phyloP scores from a whole-genome alignment of 2,797 vertebrate genomes.

The Acomys russatus region DNA sequence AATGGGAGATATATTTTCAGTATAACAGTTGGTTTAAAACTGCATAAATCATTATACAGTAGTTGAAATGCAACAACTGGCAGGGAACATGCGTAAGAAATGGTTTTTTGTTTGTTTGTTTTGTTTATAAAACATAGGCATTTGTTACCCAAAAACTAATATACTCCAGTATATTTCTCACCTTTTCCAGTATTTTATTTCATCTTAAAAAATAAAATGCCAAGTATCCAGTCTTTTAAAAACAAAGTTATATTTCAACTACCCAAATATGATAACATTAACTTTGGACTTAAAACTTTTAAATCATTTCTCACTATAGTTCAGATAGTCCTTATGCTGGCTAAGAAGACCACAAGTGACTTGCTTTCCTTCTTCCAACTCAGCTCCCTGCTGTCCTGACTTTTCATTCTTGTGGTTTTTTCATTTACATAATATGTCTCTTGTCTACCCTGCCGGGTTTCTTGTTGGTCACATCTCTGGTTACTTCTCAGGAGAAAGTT shows the following conservation, averaged over 20 bases:
- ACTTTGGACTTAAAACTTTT: neutral
- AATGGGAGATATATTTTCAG: neutral
- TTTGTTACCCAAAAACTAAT: slow-evolving; percentile 29
- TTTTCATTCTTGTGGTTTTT: neutral
- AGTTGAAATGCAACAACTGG: neutral
- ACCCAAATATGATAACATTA: neutral
- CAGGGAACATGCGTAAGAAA: neutral
- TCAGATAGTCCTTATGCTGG: neutral
- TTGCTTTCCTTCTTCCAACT: neutral
- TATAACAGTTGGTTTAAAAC: neutral
- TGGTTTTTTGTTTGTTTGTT: neutral
- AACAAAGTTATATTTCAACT: slow-evolving; percentile 39
- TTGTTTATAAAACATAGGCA: neutral
- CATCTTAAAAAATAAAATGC: slow-evolving; percentile 5
- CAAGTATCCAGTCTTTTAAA: neutral
- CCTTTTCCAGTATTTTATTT: neutral
- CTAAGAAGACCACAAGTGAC: neutral
- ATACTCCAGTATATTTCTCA: neutral
- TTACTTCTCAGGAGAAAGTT: neutral
- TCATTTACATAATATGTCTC: neutral
- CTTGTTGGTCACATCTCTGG: neutral
- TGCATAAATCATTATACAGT: neutral
- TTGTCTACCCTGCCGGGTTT: neutral
- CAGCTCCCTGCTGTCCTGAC: neutral
- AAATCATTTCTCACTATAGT: neutral